Evolutionary conservation across 2,888 invertebrate genomes (phyloP).

Genomic region (Trypoxylon attenuatum): DNA sequence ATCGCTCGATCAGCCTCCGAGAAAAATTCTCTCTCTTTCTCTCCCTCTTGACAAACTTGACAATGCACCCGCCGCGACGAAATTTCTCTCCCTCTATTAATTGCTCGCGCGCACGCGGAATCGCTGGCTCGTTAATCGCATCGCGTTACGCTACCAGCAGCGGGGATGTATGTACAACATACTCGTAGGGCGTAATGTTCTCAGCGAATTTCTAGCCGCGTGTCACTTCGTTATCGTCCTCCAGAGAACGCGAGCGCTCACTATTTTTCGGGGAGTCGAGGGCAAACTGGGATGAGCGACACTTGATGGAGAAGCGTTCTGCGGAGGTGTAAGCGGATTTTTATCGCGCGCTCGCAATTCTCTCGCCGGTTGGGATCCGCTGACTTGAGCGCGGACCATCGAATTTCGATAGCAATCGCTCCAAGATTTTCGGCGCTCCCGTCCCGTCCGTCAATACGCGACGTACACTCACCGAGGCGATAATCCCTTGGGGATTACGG

Average conservation of each 20-base stretch:
- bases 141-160: too few relatives aligned
- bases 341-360: constrained; percentile 27
- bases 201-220: constrained; percentile 3
- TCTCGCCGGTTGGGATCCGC: constrained; percentile 18
- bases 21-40: too few relatives aligned
- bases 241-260: background rate
- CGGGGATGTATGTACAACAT: too few relatives aligned
- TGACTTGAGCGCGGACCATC: constrained; percentile 25
- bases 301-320: constrained; percentile 13
- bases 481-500: too few relatives aligned
- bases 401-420: constrained; percentile 42
- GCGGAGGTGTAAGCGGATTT: constrained; percentile 44
- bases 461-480: background rate
- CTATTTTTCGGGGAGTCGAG: constrained; percentile 26
- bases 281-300: constrained; percentile 15
- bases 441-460: background rate
- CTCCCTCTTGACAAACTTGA: too few relatives aligned
- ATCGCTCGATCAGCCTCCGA: too few relatives aligned
- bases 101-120: too few relatives aligned
- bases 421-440: background rate
- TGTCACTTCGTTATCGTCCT: constrained; percentile 40
- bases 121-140: too few relatives aligned
- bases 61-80: too few relatives aligned
- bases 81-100: too few relatives aligned
- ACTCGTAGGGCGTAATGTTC: constrained; percentile 4